phyloP scores from a whole-genome alignment of 2,888 invertebrate genomes.

The Drosophila diplacantha region DNA sequence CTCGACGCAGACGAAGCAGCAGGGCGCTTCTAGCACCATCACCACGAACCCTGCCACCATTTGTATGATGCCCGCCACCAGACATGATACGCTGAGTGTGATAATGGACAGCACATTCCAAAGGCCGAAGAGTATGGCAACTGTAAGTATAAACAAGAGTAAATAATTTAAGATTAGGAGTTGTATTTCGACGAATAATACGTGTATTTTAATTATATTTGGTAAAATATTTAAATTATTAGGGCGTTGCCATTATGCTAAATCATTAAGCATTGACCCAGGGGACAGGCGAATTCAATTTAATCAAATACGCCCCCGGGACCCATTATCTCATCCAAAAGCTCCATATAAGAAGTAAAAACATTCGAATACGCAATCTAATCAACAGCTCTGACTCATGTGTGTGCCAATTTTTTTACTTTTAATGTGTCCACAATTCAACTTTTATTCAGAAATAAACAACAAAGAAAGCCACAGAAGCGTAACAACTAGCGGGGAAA shows the following conservation, averaged over 20 bases:
- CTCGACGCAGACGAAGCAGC: slow-evolving; percentile 97
- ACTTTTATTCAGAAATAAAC: slow-evolving; percentile 17
- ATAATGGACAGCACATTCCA: slow-evolving; percentile 85
- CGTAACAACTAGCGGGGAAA: slow-evolving; percentile 46
- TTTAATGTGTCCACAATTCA: slow-evolving; percentile 21
- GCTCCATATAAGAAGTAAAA: slow-evolving; percentile 1
- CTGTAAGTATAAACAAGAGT: slow-evolving; percentile 79
- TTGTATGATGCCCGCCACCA: slow-evolving; percentile 90
- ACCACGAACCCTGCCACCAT: slow-evolving; percentile 93
- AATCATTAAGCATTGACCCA: slow-evolving; percentile 4
- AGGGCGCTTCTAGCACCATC: slow-evolving; percentile 95
- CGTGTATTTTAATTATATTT: neutral
- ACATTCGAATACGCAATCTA: slow-evolving; percentile 27
- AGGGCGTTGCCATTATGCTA: slow-evolving; percentile 9
- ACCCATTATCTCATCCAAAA: slow-evolving; percentile 4
- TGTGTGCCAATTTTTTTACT: slow-evolving; percentile 27
- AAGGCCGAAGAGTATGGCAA: slow-evolving; percentile 89
- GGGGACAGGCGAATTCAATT: neutral
- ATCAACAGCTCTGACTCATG: slow-evolving; percentile 40
- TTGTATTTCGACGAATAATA: neutral
- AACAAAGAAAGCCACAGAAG: slow-evolving; percentile 46
- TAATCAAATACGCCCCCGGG: slow-evolving; percentile 15
- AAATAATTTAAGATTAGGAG: neutral
- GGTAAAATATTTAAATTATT: neutral
- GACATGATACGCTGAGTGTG: slow-evolving; percentile 81